A percentile compares a stretch with the other conserved stretches of the same genome.
phyloP scores from a whole-genome alignment of 2,888 invertebrate species.

The Papilio protenor region DNA sequence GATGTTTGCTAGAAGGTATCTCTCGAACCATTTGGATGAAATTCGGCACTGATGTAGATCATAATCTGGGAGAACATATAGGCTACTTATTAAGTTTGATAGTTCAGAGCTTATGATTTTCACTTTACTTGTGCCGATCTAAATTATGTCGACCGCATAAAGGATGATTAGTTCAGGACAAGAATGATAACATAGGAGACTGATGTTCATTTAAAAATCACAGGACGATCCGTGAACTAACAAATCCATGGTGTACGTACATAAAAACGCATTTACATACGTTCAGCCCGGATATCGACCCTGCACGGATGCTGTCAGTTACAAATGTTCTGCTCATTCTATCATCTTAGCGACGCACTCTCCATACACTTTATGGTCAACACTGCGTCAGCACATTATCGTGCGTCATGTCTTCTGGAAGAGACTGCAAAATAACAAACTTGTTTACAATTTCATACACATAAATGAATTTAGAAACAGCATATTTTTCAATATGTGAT shows the following conservation, averaged over 20 bases:
- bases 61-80: too few relatives aligned
- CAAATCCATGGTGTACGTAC: constrained; percentile 14
- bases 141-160: too few relatives aligned
- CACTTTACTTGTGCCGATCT: too few relatives aligned
- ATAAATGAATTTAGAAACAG: not conserved
- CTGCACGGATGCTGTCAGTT: constrained; percentile 24
- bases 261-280: constrained; percentile 23
- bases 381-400: constrained; percentile 32
- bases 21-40: too few relatives aligned
- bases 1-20: too few relatives aligned
- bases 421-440: constrained; percentile 25
- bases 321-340: constrained; percentile 33
- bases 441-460: constrained; percentile 8
- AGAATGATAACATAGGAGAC: too few relatives aligned
- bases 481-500: not conserved
- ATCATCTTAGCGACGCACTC: constrained; percentile 6
- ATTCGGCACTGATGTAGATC: too few relatives aligned
- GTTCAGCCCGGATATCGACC: constrained; percentile 37
- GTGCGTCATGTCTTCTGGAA: constrained; percentile 4
- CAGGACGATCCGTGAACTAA: not conserved
- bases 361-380: constrained; percentile 13
- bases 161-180: not conserved
- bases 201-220: too few relatives aligned
- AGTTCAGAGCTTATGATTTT: too few relatives aligned
- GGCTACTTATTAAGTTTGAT: too few relatives aligned